Evolutionary conservation across 2,113 vertebrate species (phyloP).

Genomic region (Athene noctua): DNA sequence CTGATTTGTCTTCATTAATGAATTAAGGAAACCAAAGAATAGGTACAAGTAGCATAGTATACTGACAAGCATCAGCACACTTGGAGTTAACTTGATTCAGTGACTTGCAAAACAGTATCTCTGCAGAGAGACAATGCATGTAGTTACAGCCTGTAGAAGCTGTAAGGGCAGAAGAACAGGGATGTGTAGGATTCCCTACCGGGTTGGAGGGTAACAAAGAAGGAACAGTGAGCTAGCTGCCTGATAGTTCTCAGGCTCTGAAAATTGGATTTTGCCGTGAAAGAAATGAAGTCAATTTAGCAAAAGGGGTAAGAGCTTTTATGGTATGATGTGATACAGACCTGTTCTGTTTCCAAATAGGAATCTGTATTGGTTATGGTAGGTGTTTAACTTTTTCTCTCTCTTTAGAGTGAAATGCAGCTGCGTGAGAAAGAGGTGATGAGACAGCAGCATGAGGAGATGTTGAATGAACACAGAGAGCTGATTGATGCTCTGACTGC

Average conservation of each 20-base stretch:
- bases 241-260: not conserved
- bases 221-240: not conserved
- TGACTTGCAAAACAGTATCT: not conserved
- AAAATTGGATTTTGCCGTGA: not conserved
- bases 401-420: constrained; percentile 78
- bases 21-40: not conserved
- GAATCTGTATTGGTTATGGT: not conserved
- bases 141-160: not conserved
- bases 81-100: not conserved
- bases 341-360: not conserved
- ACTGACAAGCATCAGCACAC: not conserved
- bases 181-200: not conserved
- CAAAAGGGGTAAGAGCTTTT: not conserved
- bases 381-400: not conserved
- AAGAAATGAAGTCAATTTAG: not conserved
- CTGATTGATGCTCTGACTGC: constrained; percentile 90
- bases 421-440: constrained; percentile 68
- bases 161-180: not conserved
- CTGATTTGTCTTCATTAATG: not conserved
- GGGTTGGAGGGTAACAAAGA: not conserved
- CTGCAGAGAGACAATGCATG: not conserved
- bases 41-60: not conserved
- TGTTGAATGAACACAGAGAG: constrained; percentile 80
- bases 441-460: constrained; percentile 74
- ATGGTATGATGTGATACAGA: not conserved